phyloP scores from a whole-genome alignment of 1,140 invertebrate genomes.

The Polypedilum pembai region DNA sequence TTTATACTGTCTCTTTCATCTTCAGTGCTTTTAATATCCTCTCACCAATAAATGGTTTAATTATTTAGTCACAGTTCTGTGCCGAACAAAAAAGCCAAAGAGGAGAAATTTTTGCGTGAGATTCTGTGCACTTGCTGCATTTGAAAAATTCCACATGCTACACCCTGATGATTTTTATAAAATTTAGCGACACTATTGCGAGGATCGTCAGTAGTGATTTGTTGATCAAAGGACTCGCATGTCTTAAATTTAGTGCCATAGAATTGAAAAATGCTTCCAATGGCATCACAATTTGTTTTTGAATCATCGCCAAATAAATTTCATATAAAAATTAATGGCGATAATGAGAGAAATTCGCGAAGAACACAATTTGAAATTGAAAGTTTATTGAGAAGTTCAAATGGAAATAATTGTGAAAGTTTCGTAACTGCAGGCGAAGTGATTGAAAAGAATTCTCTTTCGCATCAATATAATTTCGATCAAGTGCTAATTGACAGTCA shows the following conservation, averaged over 20 bases:
- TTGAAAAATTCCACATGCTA: background rate
- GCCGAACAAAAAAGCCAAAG: background rate
- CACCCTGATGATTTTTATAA: background rate
- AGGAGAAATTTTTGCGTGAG: slow-evolving; percentile 23
- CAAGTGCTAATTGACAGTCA: background rate
- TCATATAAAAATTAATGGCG: background rate
- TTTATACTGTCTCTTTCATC: background rate
- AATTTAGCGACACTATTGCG: background rate
- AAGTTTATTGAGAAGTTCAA: background rate
- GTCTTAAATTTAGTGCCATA: background rate
- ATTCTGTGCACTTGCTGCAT: slow-evolving; percentile 22
- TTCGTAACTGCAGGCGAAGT: background rate
- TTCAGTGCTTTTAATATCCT: background rate
- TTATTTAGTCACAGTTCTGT: slow-evolving; percentile 23
- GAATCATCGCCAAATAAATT: background rate
- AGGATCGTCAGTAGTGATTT: background rate
- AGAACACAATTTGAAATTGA: slow-evolving; percentile 13
- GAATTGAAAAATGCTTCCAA: background rate
- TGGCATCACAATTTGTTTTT: background rate
- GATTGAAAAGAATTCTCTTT: background rate
- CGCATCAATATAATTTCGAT: background rate
- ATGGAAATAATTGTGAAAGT: background rate
- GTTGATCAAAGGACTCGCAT: background rate
- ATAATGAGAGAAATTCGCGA: background rate
- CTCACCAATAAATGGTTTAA: slow-evolving; percentile 25